Percentiles rank a stretch among this genome's conserved stretches.
phyloP scores from a whole-genome alignment of 2,888 invertebrate species.

The Spisula solida region DNA sequence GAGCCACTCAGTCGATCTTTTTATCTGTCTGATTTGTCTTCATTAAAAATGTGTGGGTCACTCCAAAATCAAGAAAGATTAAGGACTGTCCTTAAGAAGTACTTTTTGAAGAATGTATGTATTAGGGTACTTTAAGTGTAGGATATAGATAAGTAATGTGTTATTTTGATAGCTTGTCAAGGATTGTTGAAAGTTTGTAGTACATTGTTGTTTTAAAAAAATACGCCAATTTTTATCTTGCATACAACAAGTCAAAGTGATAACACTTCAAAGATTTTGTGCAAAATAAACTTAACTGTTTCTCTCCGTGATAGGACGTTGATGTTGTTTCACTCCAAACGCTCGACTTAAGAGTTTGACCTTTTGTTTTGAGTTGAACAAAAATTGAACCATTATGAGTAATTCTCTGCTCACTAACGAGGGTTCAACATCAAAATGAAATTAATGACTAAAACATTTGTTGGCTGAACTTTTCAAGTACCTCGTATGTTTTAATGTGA shows the following conservation, averaged over 20 bases:
- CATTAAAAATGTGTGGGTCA: slow-evolving; percentile 21
- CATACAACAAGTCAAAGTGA: slow-evolving; percentile 24
- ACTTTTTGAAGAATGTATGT: slow-evolving; percentile 9
- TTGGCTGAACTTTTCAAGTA: slow-evolving; percentile 60
- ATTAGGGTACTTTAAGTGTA: neutral
- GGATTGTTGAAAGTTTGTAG: slow-evolving; percentile 26
- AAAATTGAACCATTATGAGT: slow-evolving; percentile 51
- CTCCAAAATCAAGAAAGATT: neutral
- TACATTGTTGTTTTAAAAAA: slow-evolving; percentile 42
- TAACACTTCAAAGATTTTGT: slow-evolving; percentile 20
- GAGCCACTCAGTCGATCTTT: neutral
- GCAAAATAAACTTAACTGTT: too few species aligned
- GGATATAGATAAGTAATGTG: slow-evolving; percentile 10
- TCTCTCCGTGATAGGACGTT: too few species aligned
- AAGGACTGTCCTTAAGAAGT: slow-evolving; percentile 22
- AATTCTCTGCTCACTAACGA: slow-evolving; percentile 41
- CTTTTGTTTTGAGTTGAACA: slow-evolving; percentile 41
- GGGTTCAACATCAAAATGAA: slow-evolving; percentile 60
- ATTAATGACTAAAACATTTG: slow-evolving; percentile 69
- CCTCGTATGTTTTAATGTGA: slow-evolving; percentile 52
- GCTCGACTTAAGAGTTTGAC: slow-evolving; percentile 35
- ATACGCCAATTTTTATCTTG: slow-evolving; percentile 20
- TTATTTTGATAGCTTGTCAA: slow-evolving; percentile 14
- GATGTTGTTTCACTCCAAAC: too few species aligned
- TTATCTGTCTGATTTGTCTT: slow-evolving; percentile 6